A percentile compares a stretch with the other conserved stretches of the same genome.
Evolutionary conservation across 2,113 vertebrate genomes (phyloP).

Genomic region (Scatophagus argus): DNA sequence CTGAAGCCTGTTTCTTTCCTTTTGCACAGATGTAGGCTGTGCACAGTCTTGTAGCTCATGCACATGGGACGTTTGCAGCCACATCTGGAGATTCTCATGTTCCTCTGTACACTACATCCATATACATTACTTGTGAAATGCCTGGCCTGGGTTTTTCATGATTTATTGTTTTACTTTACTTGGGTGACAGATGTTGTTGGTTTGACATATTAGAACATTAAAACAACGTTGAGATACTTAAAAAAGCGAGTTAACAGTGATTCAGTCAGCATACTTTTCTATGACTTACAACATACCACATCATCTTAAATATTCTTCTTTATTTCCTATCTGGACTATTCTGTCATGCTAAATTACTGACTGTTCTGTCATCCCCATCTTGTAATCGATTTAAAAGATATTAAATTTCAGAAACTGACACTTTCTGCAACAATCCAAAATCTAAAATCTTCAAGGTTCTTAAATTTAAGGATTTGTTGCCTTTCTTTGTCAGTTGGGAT

Average conservation of each 20-base stretch:
- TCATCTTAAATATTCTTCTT: neutral
- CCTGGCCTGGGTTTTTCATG: neutral
- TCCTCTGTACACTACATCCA: neutral
- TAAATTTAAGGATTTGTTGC: neutral
- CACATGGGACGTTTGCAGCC: neutral
- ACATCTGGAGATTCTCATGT: slow-evolving; percentile 35
- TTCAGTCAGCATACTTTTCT: neutral
- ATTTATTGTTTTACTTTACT: slow-evolving; percentile 11
- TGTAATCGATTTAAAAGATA: neutral
- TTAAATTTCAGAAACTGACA: slow-evolving; percentile 3
- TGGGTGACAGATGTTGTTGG: neutral
- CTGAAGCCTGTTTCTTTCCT: slow-evolving; percentile 41
- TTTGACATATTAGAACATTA: neutral
- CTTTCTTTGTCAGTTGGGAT: too few relatives aligned
- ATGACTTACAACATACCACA: neutral
- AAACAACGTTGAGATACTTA: neutral
- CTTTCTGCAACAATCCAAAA: neutral
- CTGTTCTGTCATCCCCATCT: neutral
- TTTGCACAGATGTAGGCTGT: slow-evolving; percentile 25
- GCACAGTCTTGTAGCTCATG: slow-evolving; percentile 6
- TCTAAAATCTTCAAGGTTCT: neutral
- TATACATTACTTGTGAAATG: neutral
- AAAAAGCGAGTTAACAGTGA: neutral
- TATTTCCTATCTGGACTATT: neutral
- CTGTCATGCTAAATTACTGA: slow-evolving; percentile 9